Percentiles rank a stretch among this genome's conserved stretches.
These are phyloP conservation scores for Littorina saxatilis DNA, from an alignment of 1,140 invertebrate genomes.

Conservation along the genomic window DNA sequence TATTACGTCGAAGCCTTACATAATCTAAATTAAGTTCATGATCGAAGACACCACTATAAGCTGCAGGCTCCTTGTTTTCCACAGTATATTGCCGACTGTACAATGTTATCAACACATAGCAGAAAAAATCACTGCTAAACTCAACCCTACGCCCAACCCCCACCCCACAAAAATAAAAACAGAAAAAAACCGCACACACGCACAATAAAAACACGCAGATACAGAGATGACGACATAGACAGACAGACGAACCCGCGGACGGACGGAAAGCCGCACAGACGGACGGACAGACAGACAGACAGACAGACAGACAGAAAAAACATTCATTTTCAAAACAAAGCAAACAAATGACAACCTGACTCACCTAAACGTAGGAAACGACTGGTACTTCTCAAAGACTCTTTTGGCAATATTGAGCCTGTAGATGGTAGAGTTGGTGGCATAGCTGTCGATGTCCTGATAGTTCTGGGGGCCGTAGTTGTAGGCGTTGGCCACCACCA, in stretches of 20 bases:
- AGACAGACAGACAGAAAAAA: neutral
- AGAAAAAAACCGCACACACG: neutral
- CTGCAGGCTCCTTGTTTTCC: too few species aligned
- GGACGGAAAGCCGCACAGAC: neutral
- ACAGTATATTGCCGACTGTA: too few species aligned
- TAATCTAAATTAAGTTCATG: too few species aligned
- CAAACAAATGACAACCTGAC: neutral
- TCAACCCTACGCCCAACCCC: too few species aligned
- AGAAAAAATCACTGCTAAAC: too few species aligned
- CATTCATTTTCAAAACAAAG: too few species aligned
- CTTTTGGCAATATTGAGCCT: conserved; percentile 61
- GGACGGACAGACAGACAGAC: neutral
- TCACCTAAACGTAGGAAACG: conserved; percentile 69
- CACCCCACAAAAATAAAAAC: neutral
- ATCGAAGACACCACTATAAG: too few species aligned
- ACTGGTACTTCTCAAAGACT: conserved; percentile 68
- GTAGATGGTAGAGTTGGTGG: conserved; percentile 72
- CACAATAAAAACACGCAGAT: neutral
- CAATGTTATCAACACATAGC: too few species aligned
- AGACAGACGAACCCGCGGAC: conserved; percentile 4
- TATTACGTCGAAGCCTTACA: too few species aligned
- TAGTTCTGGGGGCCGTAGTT: conserved; percentile 72
- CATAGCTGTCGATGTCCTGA: conserved; percentile 62
- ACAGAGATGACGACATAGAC: neutral
- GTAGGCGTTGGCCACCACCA: conserved; percentile 72